Evolutionary conservation across 2,797 vertebrate genomes (phyloP).

Genomic region (Tragopan temminckii): DNA sequence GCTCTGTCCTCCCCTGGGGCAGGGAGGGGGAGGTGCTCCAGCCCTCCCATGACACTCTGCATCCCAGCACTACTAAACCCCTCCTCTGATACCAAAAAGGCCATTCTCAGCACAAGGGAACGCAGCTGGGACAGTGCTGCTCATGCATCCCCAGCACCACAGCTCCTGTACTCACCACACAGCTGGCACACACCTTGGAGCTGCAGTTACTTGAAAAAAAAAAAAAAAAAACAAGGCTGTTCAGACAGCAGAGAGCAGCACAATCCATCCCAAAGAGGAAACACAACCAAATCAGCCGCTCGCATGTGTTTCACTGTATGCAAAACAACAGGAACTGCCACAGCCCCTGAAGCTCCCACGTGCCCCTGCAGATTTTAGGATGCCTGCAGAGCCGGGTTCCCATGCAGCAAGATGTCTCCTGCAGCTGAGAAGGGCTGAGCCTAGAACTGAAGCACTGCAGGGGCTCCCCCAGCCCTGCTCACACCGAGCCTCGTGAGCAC

Average conservation of each 20-base stretch:
- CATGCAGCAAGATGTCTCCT: not conserved
- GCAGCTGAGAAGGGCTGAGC: not conserved
- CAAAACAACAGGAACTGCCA: not conserved
- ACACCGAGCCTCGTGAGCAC: not conserved
- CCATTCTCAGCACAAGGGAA: accelerated
- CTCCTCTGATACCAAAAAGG: not conserved
- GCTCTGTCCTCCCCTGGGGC: not conserved
- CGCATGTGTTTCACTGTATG: accelerated
- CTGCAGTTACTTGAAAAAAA: not conserved
- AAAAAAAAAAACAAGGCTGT: not conserved
- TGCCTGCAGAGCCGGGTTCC: not conserved
- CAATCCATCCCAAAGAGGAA: not conserved
- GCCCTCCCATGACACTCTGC: not conserved
- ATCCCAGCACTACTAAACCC: not conserved
- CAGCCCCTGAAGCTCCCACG: not conserved
- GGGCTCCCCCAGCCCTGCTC: not conserved
- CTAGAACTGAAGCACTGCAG: not conserved
- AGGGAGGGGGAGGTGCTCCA: not conserved
- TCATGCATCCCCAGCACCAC: accelerated
- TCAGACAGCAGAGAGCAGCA: not conserved
- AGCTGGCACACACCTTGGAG: not conserved
- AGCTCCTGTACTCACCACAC: not conserved
- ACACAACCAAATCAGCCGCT: not conserved
- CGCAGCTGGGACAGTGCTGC: accelerated
- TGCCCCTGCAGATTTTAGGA: not conserved